phyloP scores from a whole-genome alignment of 1,140 invertebrate species.

The Drosophila tristis region DNA sequence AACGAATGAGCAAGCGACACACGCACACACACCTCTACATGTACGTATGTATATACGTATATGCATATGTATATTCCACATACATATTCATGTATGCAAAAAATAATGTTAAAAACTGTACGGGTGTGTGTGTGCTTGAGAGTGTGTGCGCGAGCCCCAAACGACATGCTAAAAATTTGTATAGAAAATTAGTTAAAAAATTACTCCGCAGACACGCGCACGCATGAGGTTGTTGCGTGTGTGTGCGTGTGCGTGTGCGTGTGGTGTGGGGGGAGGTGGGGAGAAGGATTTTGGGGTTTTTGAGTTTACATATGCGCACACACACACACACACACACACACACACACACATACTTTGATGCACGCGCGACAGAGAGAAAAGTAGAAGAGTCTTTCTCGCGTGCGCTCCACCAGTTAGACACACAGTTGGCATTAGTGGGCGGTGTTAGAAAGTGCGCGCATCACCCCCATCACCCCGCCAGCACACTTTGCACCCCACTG shows the following conservation, averaged over 20 bases:
- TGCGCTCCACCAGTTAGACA: conserved; percentile 49
- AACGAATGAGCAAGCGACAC: conserved; percentile 42
- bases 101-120: conserved; percentile 22
- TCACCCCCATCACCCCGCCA: not conserved
- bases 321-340: conserved; percentile 27
- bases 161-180: conserved; percentile 83
- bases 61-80: conserved; percentile 5
- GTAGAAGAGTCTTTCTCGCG: not conserved
- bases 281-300: not conserved
- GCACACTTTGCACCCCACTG: not conserved
- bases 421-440: conserved; percentile 79
- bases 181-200: conserved; percentile 84
- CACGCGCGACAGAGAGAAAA: conserved; percentile 16
- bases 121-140: too few relatives aligned
- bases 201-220: conserved; percentile 78
- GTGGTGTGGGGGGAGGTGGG: not conserved
- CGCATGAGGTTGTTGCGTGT: conserved; percentile 42
- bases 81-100: conserved; percentile 39
- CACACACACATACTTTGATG: conserved; percentile 9
- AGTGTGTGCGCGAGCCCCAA: conserved; percentile 30
- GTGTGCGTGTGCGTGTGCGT: conserved; percentile 7
- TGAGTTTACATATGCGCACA: conserved; percentile 52
- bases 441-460: conserved; percentile 79
- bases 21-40: conserved; percentile 23
- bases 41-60: not conserved